A percentile compares a stretch with the other conserved stretches of the same genome.
These are phyloP conservation scores for Uromys caudimaculatus DNA, from an alignment of 2,797 vertebrate genomes.

Conservation along the genomic window DNA sequence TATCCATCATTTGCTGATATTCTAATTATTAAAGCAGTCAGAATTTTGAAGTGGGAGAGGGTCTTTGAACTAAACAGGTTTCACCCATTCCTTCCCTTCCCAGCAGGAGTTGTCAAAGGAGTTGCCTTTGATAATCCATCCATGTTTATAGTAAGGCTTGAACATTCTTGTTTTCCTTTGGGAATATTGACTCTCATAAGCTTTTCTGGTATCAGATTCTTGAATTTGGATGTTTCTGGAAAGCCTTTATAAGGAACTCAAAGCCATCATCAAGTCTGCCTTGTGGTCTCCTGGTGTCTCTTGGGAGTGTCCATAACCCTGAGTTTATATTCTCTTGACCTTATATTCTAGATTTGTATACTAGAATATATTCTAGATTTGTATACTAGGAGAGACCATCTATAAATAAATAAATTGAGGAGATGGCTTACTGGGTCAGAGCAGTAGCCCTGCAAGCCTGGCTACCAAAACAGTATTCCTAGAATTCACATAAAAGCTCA, in stretches of 20 bases:
- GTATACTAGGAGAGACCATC: no score
- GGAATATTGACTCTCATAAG: not conserved
- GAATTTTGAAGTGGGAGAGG: not conserved
- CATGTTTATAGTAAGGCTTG: not conserved
- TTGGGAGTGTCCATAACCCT: not conserved
- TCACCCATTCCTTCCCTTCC: not conserved
- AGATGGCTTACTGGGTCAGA: not conserved
- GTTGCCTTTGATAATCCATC: not conserved
- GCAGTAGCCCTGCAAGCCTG: not conserved
- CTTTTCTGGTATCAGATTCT: constrained; percentile 20
- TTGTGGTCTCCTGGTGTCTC: not conserved
- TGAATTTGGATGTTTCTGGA: not conserved
- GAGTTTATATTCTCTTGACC: not conserved
- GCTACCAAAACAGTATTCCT: not conserved
- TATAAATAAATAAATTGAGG: not conserved
- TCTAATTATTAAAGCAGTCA: not conserved
- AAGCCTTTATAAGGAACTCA: not conserved
- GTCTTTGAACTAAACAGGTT: not conserved
- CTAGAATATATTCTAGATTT: no score
- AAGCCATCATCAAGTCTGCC: not conserved
- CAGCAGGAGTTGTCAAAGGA: not conserved
- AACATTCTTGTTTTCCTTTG: not conserved
- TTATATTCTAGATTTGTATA: not conserved
- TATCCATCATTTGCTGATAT: not conserved
- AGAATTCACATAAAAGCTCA: not conserved